Evolutionary conservation across 2,888 invertebrate genomes (phyloP).

Genomic region (Diplazon laetatorius): DNA sequence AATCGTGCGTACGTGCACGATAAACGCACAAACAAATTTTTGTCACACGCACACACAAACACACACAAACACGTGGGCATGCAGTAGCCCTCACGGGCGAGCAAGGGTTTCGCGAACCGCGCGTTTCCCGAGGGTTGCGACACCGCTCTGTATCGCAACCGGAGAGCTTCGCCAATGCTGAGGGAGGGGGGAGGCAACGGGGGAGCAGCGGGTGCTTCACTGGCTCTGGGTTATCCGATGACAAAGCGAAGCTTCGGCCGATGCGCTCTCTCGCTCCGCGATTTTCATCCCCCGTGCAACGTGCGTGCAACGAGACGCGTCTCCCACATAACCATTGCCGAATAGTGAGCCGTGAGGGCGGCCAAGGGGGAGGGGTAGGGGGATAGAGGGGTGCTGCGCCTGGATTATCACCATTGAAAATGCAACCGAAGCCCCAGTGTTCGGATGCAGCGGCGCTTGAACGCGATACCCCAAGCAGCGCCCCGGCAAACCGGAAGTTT

Average conservation of each 20-base stretch:
- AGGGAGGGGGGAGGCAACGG: no score
- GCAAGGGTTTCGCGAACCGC: slow-evolving; percentile 49
- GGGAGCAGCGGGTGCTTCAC: slow-evolving; percentile 65
- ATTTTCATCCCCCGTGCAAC: slow-evolving; percentile 58
- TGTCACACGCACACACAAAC: no score
- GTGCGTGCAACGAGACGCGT: slow-evolving; percentile 73
- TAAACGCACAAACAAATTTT: neutral
- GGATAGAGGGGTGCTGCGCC: slow-evolving; percentile 41
- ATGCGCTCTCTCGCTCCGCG: slow-evolving; percentile 56
- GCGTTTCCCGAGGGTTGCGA: slow-evolving; percentile 54
- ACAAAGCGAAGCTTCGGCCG: slow-evolving; percentile 78
- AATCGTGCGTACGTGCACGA: slow-evolving; percentile 24
- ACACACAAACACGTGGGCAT: neutral
- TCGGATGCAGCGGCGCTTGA: slow-evolving; percentile 81
- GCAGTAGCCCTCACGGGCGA: slow-evolving; percentile 39
- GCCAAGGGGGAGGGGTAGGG: no score
- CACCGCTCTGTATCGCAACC: slow-evolving; percentile 73
- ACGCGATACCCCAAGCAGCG: slow-evolving; percentile 77
- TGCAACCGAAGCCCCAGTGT: slow-evolving; percentile 81
- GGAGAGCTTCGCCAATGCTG: slow-evolving; percentile 74
- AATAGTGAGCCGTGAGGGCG: no score
- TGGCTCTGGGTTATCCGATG: slow-evolving; percentile 81
- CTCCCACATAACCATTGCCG: no score
- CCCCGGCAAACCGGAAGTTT: slow-evolving; percentile 74
- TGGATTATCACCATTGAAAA: slow-evolving; percentile 81